Percentiles rank a stretch among this genome's conserved stretches.
Conservation (phyloP, 53 echinoderm and acorn worm genomes). For the Luidia sarsii region DNA sequence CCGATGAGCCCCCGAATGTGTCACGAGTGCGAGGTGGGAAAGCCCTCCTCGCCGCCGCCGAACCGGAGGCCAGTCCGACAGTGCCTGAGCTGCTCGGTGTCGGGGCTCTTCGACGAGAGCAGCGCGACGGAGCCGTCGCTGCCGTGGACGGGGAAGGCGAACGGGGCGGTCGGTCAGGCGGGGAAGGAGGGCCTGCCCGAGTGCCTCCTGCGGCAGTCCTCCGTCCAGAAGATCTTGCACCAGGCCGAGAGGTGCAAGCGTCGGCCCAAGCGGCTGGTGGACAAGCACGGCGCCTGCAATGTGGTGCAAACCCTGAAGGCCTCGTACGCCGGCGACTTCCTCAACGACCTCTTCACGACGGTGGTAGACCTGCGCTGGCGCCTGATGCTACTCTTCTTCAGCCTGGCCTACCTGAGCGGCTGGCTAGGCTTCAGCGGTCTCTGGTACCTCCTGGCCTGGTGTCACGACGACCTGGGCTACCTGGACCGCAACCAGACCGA, state of each 20-base stretch:
- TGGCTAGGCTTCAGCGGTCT: slow-evolving; percentile 72
- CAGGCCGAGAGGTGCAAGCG: slow-evolving; percentile 61
- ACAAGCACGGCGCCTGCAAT: slow-evolving; percentile 88
- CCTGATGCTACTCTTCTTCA: slow-evolving; percentile 72
- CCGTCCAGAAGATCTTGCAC: slow-evolving; percentile 66
- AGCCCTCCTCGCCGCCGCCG: neutral
- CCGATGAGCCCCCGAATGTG: no score
- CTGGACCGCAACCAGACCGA: neutral
- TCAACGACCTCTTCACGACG: slow-evolving; percentile 84
- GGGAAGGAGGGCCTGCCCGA: neutral
- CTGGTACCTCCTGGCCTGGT: slow-evolving; percentile 79
- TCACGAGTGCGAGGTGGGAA: slow-evolving; percentile 26
- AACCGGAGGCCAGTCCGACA: neutral
- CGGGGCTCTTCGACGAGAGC: neutral
- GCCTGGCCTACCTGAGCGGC: slow-evolving; percentile 70
- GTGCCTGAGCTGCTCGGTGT: slow-evolving; percentile 42
- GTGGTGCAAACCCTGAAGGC: slow-evolving; percentile 64
- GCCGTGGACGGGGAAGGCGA: slow-evolving; percentile 18
- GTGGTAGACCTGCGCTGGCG: slow-evolving; percentile 89
- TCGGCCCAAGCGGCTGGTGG: slow-evolving; percentile 80
- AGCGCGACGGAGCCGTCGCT: neutral
- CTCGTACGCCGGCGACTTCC: slow-evolving; percentile 41
- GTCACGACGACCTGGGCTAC: slow-evolving; percentile 80
- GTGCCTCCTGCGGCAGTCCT: slow-evolving; percentile 51
- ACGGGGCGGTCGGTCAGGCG: neutral